Conservation (phyloP, 1,140 invertebrate species). For the Eupristina koningsbergeri region DNA sequence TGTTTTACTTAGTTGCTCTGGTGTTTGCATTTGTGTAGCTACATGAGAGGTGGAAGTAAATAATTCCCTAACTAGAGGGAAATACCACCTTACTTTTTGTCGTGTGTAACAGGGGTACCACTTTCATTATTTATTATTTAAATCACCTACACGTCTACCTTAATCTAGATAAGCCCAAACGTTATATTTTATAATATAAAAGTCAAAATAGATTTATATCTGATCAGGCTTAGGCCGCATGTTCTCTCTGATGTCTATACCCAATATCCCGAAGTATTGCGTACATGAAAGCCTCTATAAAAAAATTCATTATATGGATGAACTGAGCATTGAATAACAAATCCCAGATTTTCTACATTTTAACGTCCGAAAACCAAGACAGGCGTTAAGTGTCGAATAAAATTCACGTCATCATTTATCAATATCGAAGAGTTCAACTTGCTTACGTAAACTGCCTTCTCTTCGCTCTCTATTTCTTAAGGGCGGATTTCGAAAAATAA, state of each 20-base stretch:
- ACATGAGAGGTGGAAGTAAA: too few relatives aligned
- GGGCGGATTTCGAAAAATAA: constrained; percentile 1
- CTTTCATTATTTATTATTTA: too few relatives aligned
- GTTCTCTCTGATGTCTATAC: not conserved
- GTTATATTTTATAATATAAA: too few relatives aligned
- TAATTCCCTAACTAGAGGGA: too few relatives aligned
- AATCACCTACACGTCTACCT: too few relatives aligned
- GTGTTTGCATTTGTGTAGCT: too few relatives aligned
- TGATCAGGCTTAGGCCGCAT: not conserved
- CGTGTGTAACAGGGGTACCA: too few relatives aligned
- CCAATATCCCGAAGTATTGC: not conserved
- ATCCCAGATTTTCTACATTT: constrained; percentile 7
- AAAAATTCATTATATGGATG: not conserved
- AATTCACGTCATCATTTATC: constrained; percentile 29
- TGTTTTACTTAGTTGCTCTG: too few relatives aligned
- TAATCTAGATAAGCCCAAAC: too few relatives aligned
- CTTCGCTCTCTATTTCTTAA: not conserved
- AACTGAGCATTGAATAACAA: not conserved
- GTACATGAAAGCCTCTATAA: not conserved
- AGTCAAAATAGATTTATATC: constrained; percentile 1
- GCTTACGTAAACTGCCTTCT: constrained; percentile 2
- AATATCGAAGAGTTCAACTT: constrained; percentile 20
- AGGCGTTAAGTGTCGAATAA: constrained; percentile 4
- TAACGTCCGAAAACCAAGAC: not conserved
- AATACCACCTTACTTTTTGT: too few relatives aligned